Evolutionary conservation across 2,797 vertebrate genomes (phyloP).

Genomic region (Smutsia gigantea): DNA sequence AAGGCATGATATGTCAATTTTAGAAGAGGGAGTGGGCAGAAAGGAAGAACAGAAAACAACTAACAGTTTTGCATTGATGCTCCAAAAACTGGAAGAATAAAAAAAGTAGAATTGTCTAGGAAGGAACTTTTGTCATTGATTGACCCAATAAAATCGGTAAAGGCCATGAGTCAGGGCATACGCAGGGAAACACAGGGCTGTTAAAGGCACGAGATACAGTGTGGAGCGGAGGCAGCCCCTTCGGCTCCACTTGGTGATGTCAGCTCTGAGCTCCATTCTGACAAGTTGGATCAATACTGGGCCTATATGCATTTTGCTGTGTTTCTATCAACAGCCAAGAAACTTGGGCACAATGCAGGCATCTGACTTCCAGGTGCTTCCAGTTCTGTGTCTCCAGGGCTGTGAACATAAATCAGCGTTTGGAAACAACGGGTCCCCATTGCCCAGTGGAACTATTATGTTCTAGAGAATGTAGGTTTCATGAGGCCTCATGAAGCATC

Average conservation of each 20-base stretch:
- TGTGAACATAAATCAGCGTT: neutral
- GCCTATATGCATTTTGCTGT: accelerated
- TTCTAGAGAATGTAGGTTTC: neutral
- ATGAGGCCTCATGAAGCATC: accelerated
- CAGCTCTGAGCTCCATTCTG: neutral
- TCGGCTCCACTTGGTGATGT: neutral
- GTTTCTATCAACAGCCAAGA: neutral
- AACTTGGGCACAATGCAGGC: neutral
- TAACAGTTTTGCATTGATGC: neutral
- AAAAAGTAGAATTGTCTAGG: no score
- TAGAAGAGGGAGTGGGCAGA: neutral
- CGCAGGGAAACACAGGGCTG: neutral
- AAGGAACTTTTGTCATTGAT: neutral
- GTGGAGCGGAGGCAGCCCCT: no score
- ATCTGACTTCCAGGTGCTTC: constrained; percentile 27
- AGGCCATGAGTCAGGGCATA: accelerated
- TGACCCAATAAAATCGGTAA: neutral
- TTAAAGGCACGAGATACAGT: neutral
- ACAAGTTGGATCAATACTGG: accelerated
- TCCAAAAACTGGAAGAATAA: neutral
- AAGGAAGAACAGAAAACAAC: neutral
- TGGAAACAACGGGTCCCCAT: neutral
- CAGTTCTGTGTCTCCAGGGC: neutral
- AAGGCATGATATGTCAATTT: neutral
- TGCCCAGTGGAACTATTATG: neutral